Base-by-base conservation (phyloP, 2,888 invertebrate genomes). In the Diloba caeruleocephala region DNA sequence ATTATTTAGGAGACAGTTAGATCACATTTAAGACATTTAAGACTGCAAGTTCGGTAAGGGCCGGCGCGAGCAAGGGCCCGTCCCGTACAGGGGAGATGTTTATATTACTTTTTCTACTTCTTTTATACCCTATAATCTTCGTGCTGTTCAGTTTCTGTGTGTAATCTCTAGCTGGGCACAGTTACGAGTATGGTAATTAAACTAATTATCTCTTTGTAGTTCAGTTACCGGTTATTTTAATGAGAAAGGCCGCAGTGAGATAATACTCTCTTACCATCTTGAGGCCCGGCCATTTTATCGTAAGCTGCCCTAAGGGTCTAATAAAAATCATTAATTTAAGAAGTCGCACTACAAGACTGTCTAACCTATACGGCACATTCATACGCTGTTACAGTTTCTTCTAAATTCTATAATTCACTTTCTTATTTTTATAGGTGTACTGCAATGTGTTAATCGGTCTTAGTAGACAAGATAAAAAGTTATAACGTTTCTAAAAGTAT, bases 321-420 rank as follows among this genome's bases (percentile, higher is more conserved):
- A 71, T 69, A 71, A 69, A 67, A 64, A 68, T 57, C 54, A 69
- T 72, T 71, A 53, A 71, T 63, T 63, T 52, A 39, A 41, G 63
- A 68, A 71, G 49, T 63, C 58, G 10, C 19, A 32, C 19, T 45
- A 28, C 44, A 55, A 57, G 43, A 57, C 46, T 34, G 14, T 46
- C 14, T 4, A 55, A 57, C 43, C 25, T 54, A 48, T 45, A 52
- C 44, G 36, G 34, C 5, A 48, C 62, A 39, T 46, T 62, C 44
- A 28, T 25, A 21, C 9, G 14, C 28, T 45, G 28, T 51, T 10
- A 19, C 36, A 31, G 42, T 52, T 55, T 2, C 10, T 41, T 10
- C 10, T 17, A 34, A 51, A 28, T 23, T 44, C 23, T 26, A 9
- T 23, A 31, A 37, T 36, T 21, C 33, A 48, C 31, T 36, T 65